Evolutionary conservation across 2,113 vertebrate genomes (phyloP), one percentile per base, ranked within the genome.

Genomic region (Hippoglossus stenolepis): DNA sequence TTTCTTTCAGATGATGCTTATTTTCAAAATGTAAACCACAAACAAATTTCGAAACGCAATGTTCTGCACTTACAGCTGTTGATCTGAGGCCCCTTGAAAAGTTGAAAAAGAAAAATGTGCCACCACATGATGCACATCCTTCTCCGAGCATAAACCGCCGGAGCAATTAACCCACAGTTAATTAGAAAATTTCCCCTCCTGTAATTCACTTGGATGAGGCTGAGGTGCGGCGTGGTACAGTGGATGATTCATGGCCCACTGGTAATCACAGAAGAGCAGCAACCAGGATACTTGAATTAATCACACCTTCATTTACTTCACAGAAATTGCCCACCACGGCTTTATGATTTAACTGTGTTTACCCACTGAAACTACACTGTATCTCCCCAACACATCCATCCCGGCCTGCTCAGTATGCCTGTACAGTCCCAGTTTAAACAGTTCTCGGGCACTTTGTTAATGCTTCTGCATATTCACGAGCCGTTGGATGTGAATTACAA

Each of bases 131-230:
- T 75, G 75, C 64, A 76, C 57, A 86, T 63, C 79, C 79, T 75
- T 83, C 71, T 61, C 57, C 54, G 40, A 62, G 81, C 82, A 81
- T 85, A 67, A 71, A 85, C 84, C 38, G 75, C 74, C 59, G 31
- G 38, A 87, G 74, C 80, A 94, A 91, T 93, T 93, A 93, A 90
- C 83, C 87, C 77, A 57, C 87, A 87, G 90, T 91, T 92, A 93
- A 94, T 94, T 92, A 89, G 87, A 90, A 91, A 89, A 79, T 67
- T 40, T 76, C 77, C 70, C 71, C 75, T 76, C 69, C 75, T 87
- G 75, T 89, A 90, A 83, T 89, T 87, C 67, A 73, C 57, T 79
- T 74, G 82, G 81, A 85, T 80, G 82, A 84, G 88, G 72, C 65
- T 15, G 68, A 66, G 75, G 77, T 73, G 68, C 28, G 57, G 80